phyloP scores from a whole-genome alignment of 2,113 vertebrate genomes.

The Hyla sarda region DNA sequence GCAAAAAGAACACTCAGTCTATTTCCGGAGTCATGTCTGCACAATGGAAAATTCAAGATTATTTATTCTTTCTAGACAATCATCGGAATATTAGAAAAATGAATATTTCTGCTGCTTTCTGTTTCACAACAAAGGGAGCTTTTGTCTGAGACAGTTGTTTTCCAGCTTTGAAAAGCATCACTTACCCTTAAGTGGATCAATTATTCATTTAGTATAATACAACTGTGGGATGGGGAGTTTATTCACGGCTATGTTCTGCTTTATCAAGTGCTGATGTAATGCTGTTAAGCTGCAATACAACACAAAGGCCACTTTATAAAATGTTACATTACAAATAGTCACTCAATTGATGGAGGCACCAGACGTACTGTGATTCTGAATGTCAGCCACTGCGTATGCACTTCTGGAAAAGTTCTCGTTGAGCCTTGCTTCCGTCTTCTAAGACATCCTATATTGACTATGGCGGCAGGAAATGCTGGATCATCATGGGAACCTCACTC shows the following conservation, averaged over 20 bases:
- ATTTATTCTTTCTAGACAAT: neutral
- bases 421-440: neutral
- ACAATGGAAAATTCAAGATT: neutral
- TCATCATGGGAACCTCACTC: constrained; percentile 15
- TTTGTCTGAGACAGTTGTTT: constrained; percentile 43
- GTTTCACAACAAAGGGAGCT: constrained; percentile 5
- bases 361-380: constrained; percentile 42
- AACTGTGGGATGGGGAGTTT: constrained; percentile 50
- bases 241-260: constrained; percentile 46
- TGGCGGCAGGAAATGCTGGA: neutral
- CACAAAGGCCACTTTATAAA: constrained; percentile 55
- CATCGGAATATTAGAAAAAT: neutral
- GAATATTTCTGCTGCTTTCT: neutral
- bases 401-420: constrained; percentile 48
- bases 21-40: neutral
- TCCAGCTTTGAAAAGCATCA: constrained; percentile 39
- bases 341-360: constrained; percentile 48
- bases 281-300: constrained; percentile 35
- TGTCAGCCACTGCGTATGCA: constrained; percentile 33
- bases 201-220: constrained; percentile 36
- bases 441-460: neutral
- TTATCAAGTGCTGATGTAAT: constrained; percentile 55
- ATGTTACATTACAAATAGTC: constrained; percentile 58
- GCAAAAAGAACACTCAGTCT: neutral
- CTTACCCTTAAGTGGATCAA: constrained; percentile 50